phyloP scores from a whole-genome alignment of 2,888 invertebrate genomes.

The Acronicta aceris region DNA sequence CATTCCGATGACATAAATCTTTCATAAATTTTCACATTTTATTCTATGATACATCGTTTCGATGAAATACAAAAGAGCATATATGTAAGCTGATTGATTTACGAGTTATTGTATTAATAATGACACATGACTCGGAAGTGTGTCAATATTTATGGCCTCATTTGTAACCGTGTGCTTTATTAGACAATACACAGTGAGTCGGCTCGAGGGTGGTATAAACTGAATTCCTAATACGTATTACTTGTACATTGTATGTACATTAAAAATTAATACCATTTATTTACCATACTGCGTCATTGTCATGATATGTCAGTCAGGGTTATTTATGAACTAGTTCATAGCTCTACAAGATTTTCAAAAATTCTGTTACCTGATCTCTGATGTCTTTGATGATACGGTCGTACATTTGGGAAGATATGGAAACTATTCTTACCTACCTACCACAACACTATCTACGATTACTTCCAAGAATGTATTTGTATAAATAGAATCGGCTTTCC shows the following conservation, averaged over 20 bases:
- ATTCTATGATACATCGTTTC: constrained; percentile 35
- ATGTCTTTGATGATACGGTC: no score
- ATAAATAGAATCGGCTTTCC: constrained; percentile 3
- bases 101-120: constrained; percentile 50
- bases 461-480: constrained; percentile 17
- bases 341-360: no score
- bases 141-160: constrained; percentile 48
- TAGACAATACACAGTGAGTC: constrained; percentile 56
- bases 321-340: constrained; percentile 13
- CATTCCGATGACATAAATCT: no score
- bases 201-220: constrained; percentile 52
- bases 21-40: constrained; percentile 18
- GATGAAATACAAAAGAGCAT: constrained; percentile 36
- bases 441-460: no score
- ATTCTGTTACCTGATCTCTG: no score
- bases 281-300: constrained; percentile 29
- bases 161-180: constrained; percentile 57
- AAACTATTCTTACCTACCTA: no score
- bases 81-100: constrained; percentile 44
- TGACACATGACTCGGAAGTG: constrained; percentile 50
- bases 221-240: constrained; percentile 58
- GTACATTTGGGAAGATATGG: no score
- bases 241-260: constrained; percentile 48
- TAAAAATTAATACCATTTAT: constrained; percentile 46
- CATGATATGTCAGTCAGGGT: constrained; percentile 16